Evolutionary conservation across 2,113 vertebrate species (phyloP).

Genomic region (Otus sunia): DNA sequence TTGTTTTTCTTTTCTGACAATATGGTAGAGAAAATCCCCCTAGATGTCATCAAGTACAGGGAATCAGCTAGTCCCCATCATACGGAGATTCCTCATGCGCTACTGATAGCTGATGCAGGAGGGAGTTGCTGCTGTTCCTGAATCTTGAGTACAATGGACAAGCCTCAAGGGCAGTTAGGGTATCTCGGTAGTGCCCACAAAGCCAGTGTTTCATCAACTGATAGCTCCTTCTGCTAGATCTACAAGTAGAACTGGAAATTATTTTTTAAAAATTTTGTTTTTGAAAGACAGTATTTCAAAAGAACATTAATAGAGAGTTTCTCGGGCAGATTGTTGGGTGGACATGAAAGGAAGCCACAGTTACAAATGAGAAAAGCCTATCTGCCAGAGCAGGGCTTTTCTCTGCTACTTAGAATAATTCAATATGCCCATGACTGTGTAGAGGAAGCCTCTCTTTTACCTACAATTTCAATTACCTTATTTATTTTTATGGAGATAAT

Average conservation of each 20-base stretch:
- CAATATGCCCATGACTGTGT: background rate
- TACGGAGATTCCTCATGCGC: rapidly evolving
- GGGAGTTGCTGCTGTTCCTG: background rate
- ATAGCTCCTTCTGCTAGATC: background rate
- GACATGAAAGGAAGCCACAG: background rate
- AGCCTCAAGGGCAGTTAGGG: background rate
- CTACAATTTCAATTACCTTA: background rate
- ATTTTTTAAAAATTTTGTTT: background rate
- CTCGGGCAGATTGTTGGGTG: background rate
- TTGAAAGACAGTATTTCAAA: background rate
- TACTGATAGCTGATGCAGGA: background rate
- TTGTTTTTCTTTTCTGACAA: background rate
- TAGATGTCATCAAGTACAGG: background rate
- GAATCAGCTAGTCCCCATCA: background rate
- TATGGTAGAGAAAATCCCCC: background rate
- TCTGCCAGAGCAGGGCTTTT: background rate
- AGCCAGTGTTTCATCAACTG: background rate
- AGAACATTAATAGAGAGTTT: background rate
- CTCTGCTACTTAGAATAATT: background rate
- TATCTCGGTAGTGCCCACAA: background rate
- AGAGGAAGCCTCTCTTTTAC: background rate
- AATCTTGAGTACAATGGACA: background rate
- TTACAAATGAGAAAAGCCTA: background rate
- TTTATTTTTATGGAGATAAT: background rate
- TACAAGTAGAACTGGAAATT: background rate